Percentiles rank a stretch among this genome's conserved stretches.
Conservation (phyloP, 2,113 vertebrate genomes). For the Ailuropoda melanoleuca region DNA sequence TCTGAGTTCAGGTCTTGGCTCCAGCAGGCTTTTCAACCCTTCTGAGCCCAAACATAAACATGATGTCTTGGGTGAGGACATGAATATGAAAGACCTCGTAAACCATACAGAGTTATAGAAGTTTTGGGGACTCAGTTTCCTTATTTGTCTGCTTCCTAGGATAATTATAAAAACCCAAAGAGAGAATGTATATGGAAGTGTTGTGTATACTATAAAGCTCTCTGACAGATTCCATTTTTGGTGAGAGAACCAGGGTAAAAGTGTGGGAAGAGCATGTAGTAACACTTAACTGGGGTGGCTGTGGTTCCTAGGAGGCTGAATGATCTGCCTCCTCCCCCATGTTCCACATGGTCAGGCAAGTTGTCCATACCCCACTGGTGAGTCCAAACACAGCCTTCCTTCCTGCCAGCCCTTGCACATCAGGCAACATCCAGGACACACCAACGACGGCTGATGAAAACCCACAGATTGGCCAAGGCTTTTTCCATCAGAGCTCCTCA, state of each 20-base stretch:
- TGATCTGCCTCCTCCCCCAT: neutral
- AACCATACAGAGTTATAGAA: neutral
- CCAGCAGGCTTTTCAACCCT: neutral
- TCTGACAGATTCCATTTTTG: neutral
- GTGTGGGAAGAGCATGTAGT: neutral
- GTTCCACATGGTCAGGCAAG: neutral
- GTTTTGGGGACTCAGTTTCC: neutral
- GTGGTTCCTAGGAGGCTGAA: neutral
- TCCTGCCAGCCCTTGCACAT: neutral
- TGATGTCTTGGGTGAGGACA: neutral
- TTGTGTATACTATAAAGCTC: neutral
- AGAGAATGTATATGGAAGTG: neutral
- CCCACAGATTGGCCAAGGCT: neutral
- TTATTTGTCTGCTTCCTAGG: neutral
- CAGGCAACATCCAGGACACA: neutral
- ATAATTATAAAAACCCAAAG: neutral
- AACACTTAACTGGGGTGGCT: neutral
- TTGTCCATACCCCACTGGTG: neutral
- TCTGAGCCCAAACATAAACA: neutral
- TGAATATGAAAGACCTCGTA: neutral
- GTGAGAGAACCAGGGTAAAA: neutral
- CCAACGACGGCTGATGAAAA: neutral
- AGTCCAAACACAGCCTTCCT: neutral
- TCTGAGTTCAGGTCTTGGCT: neutral
- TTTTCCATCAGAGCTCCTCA: neutral